phyloP scores from a whole-genome alignment of 2,888 invertebrate species.

The Agrotis puta region DNA sequence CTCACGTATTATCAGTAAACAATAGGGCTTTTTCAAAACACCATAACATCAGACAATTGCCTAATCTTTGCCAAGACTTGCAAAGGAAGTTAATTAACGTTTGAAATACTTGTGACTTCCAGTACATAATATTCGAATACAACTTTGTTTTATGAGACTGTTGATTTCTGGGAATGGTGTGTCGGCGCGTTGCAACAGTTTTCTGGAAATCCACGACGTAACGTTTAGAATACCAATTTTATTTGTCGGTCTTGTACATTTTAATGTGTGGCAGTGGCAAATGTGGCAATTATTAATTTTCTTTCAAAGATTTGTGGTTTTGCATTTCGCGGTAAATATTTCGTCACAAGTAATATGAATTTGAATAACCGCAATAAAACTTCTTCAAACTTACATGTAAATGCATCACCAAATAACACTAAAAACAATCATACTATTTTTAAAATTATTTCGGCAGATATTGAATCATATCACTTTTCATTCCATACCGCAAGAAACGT shows the following conservation, averaged over 20 bases:
- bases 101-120: conserved; percentile 29
- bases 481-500: not conserved
- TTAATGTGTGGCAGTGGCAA: conserved; percentile 5
- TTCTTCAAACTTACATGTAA: too few relatives aligned
- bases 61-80: conserved; percentile 58
- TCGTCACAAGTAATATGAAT: not conserved
- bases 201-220: conserved; percentile 44
- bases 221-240: conserved; percentile 38
- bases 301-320: conserved; percentile 29
- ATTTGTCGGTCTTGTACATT: conserved; percentile 24
- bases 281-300: conserved; percentile 3
- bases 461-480: not conserved
- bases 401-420: not conserved
- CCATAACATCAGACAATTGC: conserved; percentile 54
- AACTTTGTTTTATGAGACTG: conserved; percentile 29
- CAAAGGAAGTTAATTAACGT: conserved; percentile 39
- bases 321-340: conserved; percentile 15
- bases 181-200: conserved; percentile 40
- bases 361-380: not conserved
- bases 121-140: conserved; percentile 29
- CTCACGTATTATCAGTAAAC: conserved; percentile 80
- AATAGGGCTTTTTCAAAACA: conserved; percentile 72
- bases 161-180: conserved; percentile 55
- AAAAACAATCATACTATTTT: not conserved
- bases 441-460: conserved; percentile 9